These are phyloP conservation scores for Drosophila fungiperda DNA, from an alignment of 2,888 invertebrate genomes.

Conservation along the genomic window DNA sequence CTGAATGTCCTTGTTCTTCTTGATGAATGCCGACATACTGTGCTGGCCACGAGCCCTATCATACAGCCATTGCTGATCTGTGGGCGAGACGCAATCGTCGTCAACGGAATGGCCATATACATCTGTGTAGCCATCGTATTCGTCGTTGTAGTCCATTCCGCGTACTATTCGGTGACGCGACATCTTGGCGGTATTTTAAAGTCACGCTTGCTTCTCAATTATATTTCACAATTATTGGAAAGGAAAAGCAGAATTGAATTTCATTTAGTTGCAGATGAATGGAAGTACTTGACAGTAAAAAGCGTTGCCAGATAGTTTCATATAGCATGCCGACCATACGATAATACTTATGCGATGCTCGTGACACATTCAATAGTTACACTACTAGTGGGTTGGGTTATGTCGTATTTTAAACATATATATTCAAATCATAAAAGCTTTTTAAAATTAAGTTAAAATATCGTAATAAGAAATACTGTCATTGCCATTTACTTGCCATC, in stretches of 20 bases:
- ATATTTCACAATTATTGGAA: slow-evolving; percentile 63
- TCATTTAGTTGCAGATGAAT: slow-evolving; percentile 43
- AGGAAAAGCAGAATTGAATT: slow-evolving; percentile 35
- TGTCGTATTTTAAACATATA: not conserved
- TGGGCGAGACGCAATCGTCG: slow-evolving; percentile 96
- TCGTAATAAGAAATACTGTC: not conserved
- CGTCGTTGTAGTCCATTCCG: slow-evolving; percentile 94
- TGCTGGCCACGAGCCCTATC: slow-evolving; percentile 91
- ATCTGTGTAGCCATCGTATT: slow-evolving; percentile 91
- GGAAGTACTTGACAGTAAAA: slow-evolving; percentile 15
- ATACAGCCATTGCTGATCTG: slow-evolving; percentile 94
- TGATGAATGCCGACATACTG: slow-evolving; percentile 91
- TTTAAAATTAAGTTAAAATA: not conserved
- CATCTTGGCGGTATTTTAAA: slow-evolving; percentile 86
- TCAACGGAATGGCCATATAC: slow-evolving; percentile 98
- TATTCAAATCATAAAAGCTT: too few relatives aligned
- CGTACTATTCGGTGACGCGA: slow-evolving; percentile 94
- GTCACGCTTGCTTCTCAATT: not conserved
- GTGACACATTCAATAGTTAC: not conserved
- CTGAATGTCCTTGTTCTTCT: slow-evolving; percentile 88
- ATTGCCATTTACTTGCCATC: not conserved
- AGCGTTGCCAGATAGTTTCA: slow-evolving; percentile 27
- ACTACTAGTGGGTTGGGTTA: not conserved
- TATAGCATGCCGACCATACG: slow-evolving; percentile 14
- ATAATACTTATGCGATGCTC: not conserved